Percentiles rank a stretch among this genome's conserved stretches.
phyloP scores from a whole-genome alignment of 2,888 invertebrate species.

The Synanthedon myopaeformis region DNA sequence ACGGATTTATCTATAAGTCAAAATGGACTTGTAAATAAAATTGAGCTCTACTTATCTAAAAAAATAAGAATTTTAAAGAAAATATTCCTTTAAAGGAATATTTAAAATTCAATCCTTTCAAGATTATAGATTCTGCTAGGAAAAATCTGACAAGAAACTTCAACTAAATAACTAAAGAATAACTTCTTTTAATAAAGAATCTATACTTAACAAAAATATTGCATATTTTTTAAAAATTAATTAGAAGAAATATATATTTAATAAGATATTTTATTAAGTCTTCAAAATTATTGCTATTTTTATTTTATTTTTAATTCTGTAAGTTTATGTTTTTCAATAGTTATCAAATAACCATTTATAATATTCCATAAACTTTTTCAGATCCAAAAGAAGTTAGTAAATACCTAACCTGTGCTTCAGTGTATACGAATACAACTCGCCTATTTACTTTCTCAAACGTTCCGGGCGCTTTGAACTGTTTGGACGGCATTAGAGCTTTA shows the following conservation, averaged over 20 bases:
- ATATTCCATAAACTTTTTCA: not conserved
- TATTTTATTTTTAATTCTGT: not conserved
- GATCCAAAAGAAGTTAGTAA: constrained; percentile 8
- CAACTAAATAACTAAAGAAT: no score
- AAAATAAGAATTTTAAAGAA: no score
- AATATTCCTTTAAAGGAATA: no score
- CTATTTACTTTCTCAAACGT: constrained; percentile 4
- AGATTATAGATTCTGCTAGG: no score
- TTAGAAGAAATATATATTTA: not conserved
- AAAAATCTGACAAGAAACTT: no score
- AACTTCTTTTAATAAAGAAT: no score
- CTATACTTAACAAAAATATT: no score
- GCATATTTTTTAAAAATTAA: no score
- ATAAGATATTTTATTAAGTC: not conserved
- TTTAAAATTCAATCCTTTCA: no score
- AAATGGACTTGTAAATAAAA: no score
- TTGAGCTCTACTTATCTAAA: no score
- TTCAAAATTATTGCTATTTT: not conserved
- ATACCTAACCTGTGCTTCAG: constrained; percentile 4
- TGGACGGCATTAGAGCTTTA: constrained; percentile 27
- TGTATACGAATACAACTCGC: constrained; percentile 6
- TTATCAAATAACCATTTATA: not conserved
- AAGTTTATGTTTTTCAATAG: not conserved
- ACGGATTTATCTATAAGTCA: no score
- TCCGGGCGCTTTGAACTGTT: constrained; percentile 13